A percentile compares a stretch with the other conserved stretches of the same genome.
These are phyloP conservation scores for Podarcis cretensis DNA, from an alignment of 2,113 vertebrate genomes.

Conservation along the genomic window DNA sequence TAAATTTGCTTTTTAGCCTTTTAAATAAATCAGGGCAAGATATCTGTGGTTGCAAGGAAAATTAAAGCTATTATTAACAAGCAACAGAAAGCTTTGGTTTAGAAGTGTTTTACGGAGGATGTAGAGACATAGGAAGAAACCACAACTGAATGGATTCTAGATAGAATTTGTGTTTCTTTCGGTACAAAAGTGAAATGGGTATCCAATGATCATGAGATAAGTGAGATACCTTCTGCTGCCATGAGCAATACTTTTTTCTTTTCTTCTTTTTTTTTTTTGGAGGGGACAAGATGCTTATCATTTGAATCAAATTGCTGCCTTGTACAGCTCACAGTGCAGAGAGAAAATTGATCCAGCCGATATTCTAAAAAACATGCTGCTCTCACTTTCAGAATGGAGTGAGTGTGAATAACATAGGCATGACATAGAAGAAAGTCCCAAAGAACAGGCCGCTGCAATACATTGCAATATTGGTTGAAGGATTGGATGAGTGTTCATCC, in stretches of 20 bases:
- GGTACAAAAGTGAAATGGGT: conserved; percentile 15
- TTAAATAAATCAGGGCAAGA: conserved; percentile 28
- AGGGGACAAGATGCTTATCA: background rate
- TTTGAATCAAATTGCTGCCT: conserved; percentile 5
- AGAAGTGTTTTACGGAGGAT: conserved; percentile 8
- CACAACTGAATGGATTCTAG: conserved; percentile 14
- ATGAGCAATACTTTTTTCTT: background rate
- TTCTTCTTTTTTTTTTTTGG: background rate
- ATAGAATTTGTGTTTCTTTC: conserved; percentile 3
- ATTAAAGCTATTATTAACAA: conserved; percentile 42
- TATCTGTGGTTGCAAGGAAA: conserved; percentile 39
- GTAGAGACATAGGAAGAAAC: background rate
- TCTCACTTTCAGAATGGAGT: background rate
- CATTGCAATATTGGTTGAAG: background rate
- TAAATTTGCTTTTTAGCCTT: conserved; percentile 47
- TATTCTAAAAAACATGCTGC: conserved; percentile 1
- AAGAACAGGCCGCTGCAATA: background rate
- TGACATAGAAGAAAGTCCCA: background rate
- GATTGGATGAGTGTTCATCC: background rate
- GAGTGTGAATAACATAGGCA: background rate
- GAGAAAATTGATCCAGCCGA: background rate
- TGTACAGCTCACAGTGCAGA: background rate
- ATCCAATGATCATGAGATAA: conserved; percentile 7
- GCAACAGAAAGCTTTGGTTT: background rate
- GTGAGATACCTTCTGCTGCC: background rate